Evolutionary conservation across 2,888 invertebrate genomes (phyloP).

Genomic region (Callyntrura guangdongensis): DNA sequence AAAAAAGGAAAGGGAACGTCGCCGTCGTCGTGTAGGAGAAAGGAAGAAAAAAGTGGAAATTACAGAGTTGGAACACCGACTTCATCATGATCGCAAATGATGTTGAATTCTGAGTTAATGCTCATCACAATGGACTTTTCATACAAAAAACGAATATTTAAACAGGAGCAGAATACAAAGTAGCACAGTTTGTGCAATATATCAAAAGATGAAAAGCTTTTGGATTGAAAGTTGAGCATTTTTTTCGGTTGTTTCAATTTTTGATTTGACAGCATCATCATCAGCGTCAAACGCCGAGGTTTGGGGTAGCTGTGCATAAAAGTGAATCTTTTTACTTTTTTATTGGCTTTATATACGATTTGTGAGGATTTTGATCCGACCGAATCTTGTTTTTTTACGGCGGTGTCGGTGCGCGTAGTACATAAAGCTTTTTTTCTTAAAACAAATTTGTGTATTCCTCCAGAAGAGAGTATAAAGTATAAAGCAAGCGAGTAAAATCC

Average conservation of each 20-base stretch:
- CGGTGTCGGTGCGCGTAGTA: conserved; percentile 52
- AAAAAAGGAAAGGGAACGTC: not conserved
- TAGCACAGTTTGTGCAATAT: conserved; percentile 48
- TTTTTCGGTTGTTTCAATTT: conserved; percentile 34
- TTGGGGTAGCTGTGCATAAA: not conserved
- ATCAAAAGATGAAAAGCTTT: conserved; percentile 33
- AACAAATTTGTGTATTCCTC: conserved; percentile 62
- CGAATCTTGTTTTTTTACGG: conserved; percentile 67
- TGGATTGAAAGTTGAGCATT: conserved; percentile 39
- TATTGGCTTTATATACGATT: conserved; percentile 46
- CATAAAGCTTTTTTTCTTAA: conserved; percentile 53
- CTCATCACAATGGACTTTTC: conserved; percentile 67
- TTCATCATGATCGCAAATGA: conserved; percentile 72
- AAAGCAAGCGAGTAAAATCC: not conserved
- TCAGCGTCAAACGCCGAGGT: conserved; percentile 9
- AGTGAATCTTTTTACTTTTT: conserved; percentile 4
- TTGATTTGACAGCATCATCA: conserved; percentile 62
- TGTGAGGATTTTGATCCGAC: conserved; percentile 74
- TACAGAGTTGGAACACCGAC: conserved; percentile 75
- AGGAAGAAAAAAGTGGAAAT: conserved; percentile 57
- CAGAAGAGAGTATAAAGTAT: too few relatives aligned
- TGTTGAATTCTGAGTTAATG: conserved; percentile 70
- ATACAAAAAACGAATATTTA: conserved; percentile 74
- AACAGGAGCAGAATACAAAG: conserved; percentile 56
- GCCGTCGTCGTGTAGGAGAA: conserved; percentile 2